These are phyloP conservation scores for Hermodice carunculata DNA, from an alignment of 2,888 invertebrate species.

Conservation along the genomic window DNA sequence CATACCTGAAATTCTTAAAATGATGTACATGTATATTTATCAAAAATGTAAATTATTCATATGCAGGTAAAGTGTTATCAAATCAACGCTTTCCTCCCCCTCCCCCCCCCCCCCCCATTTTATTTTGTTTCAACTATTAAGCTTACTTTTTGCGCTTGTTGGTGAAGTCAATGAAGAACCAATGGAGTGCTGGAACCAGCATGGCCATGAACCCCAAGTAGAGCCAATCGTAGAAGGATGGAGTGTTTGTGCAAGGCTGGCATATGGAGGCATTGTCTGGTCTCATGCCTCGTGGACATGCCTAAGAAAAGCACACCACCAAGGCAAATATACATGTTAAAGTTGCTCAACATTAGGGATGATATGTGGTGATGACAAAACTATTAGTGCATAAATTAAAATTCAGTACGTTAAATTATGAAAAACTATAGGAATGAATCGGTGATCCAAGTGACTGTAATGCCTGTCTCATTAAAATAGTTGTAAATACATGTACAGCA, in stretches of 20 bases:
- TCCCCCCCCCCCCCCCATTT: too few relatives aligned
- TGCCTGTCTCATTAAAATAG: too few relatives aligned
- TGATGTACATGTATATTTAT: too few relatives aligned
- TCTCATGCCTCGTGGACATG: conserved; percentile 76
- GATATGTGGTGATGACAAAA: neutral
- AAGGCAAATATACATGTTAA: neutral
- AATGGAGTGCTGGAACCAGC: conserved; percentile 88
- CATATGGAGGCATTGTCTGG: conserved; percentile 78
- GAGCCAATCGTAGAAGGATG: conserved; percentile 91
- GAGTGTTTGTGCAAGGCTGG: conserved; percentile 80
- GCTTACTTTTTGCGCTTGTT: conserved; percentile 80
- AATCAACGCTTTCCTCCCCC: too few relatives aligned
- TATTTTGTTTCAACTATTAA: too few relatives aligned
- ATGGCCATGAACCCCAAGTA: conserved; percentile 95
- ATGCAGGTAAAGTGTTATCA: too few relatives aligned
- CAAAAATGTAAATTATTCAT: too few relatives aligned
- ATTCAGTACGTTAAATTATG: neutral
- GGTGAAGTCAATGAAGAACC: conserved; percentile 88
- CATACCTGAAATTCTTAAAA: too few relatives aligned
- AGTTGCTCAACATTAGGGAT: neutral
- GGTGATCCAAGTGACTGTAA: too few relatives aligned
- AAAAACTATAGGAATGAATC: too few relatives aligned
- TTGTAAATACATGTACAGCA: too few relatives aligned
- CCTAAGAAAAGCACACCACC: conserved; percentile 49
- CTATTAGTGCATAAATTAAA: neutral